Evolutionary conservation across 2,888 invertebrate genomes (phyloP).

Genomic region (Lasioglossum villosulum): DNA sequence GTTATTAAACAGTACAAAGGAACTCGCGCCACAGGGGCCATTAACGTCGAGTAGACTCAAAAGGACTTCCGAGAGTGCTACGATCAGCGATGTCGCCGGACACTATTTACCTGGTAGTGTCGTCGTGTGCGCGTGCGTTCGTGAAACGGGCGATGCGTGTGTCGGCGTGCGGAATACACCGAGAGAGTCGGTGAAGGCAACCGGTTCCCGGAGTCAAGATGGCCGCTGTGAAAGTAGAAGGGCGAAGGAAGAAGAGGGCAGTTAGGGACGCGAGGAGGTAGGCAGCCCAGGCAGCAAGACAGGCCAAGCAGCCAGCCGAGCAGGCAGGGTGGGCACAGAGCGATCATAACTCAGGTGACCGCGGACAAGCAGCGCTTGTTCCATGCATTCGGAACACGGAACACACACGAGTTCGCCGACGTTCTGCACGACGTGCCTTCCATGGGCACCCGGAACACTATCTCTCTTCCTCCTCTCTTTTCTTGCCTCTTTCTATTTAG

Average conservation of each 20-base stretch:
- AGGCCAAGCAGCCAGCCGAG: slow-evolving; percentile 62
- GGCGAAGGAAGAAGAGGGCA: slow-evolving; percentile 60
- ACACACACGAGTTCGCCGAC: slow-evolving; percentile 78
- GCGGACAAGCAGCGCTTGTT: slow-evolving; percentile 81
- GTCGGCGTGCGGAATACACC: slow-evolving; percentile 44
- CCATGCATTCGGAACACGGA: slow-evolving; percentile 79
- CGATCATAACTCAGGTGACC: slow-evolving; percentile 81
- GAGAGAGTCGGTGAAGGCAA: slow-evolving; percentile 60
- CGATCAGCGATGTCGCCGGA: slow-evolving; percentile 57
- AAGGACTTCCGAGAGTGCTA: slow-evolving; percentile 64
- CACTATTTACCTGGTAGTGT: slow-evolving; percentile 32
- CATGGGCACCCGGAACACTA: slow-evolving; percentile 64
- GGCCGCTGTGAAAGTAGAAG: slow-evolving; percentile 74
- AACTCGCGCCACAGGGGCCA: slow-evolving; percentile 63
- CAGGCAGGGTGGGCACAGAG: slow-evolving; percentile 79
- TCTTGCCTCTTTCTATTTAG: slow-evolving; percentile 29
- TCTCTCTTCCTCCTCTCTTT: slow-evolving; percentile 31
- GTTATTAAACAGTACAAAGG: slow-evolving; percentile 67
- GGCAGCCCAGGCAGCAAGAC: slow-evolving; percentile 70
- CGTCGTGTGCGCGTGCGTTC: slow-evolving; percentile 19
- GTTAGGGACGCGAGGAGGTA: slow-evolving; percentile 65
- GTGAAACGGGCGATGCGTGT: slow-evolving; percentile 18
- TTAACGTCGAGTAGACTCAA: slow-evolving; percentile 59
- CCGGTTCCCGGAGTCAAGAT: slow-evolving; percentile 77
- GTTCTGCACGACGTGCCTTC: slow-evolving; percentile 70